Percentiles rank a stretch among this genome's conserved stretches.
Conservation (phyloP, 2,113 vertebrate genomes). For the Bubo bubo region DNA sequence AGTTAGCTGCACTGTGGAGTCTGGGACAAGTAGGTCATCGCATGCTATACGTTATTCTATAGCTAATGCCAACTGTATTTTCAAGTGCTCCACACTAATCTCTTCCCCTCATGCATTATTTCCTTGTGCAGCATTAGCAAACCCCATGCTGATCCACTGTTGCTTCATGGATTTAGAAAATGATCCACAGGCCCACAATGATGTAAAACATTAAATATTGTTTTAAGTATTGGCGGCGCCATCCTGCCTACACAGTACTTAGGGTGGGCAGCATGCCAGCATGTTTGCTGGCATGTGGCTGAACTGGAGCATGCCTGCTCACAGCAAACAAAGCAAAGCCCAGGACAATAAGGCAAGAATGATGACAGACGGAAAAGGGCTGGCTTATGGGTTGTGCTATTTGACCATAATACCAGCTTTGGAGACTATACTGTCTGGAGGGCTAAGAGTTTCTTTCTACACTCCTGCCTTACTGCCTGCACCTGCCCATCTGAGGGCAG, state of each 20-base stretch:
- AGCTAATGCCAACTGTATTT: conserved; percentile 48
- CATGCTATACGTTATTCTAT: neutral
- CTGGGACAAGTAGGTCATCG: neutral
- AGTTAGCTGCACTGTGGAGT: neutral
- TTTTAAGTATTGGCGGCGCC: conserved; percentile 84
- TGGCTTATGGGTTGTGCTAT: conserved; percentile 48
- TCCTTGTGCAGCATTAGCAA: conserved; percentile 66
- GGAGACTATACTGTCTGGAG: conserved; percentile 59
- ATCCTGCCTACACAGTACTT: conserved; percentile 75
- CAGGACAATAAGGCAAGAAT: conserved; percentile 69
- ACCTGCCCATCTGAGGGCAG: conserved; percentile 59
- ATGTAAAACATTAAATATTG: conserved; percentile 82
- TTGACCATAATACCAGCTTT: conserved; percentile 21
- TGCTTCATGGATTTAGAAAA: conserved; percentile 79
- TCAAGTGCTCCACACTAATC: conserved; percentile 44
- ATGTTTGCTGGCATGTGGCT: conserved; percentile 62
- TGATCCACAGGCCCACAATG: conserved; percentile 79
- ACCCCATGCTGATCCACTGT: conserved; percentile 69
- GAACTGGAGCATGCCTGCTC: conserved; percentile 72
- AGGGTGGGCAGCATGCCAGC: conserved; percentile 77
- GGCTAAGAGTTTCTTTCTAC: conserved; percentile 68
- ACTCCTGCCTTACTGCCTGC: conserved; percentile 53
- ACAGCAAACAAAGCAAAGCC: conserved; percentile 67
- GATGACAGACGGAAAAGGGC: conserved; percentile 86
- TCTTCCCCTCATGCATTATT: conserved; percentile 63